Percentiles rank a stretch among this genome's conserved stretches.
These are phyloP conservation scores for Machaerirhynchus nigripectus DNA, from an alignment of 2,113 vertebrate species.

Conservation along the genomic window DNA sequence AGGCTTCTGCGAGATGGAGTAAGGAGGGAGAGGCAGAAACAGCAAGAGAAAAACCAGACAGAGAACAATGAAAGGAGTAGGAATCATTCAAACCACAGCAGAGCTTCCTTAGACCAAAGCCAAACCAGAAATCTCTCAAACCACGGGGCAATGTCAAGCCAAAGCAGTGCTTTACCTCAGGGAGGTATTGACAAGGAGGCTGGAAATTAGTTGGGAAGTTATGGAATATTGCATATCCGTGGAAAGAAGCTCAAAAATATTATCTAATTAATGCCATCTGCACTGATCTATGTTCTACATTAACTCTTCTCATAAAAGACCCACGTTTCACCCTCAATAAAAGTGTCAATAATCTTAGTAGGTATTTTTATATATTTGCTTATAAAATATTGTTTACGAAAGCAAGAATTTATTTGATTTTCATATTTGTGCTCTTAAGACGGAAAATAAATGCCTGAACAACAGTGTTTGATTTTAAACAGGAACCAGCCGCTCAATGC, in stretches of 20 bases:
- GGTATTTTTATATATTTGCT: background rate
- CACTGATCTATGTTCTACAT: background rate
- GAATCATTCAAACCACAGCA: background rate
- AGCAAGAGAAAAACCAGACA: background rate
- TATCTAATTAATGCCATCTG: background rate
- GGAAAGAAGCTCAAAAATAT: background rate
- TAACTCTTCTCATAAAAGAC: background rate
- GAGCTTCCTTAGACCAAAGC: background rate
- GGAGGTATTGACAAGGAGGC: background rate
- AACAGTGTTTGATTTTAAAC: background rate
- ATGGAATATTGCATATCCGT: background rate
- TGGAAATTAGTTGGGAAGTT: background rate
- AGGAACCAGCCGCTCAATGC: background rate
- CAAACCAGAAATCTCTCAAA: background rate
- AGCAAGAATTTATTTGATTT: background rate
- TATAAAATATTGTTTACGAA: background rate
- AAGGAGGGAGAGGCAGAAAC: background rate
- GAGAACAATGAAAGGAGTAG: background rate
- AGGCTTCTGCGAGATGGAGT: background rate
- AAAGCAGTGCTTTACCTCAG: background rate
- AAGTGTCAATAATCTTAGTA: background rate
- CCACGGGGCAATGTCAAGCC: background rate
- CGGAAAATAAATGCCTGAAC: background rate
- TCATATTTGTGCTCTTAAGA: background rate
- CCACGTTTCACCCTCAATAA: background rate